phyloP scores from a whole-genome alignment of 2,888 invertebrate genomes.

The Aphidius colemani region DNA sequence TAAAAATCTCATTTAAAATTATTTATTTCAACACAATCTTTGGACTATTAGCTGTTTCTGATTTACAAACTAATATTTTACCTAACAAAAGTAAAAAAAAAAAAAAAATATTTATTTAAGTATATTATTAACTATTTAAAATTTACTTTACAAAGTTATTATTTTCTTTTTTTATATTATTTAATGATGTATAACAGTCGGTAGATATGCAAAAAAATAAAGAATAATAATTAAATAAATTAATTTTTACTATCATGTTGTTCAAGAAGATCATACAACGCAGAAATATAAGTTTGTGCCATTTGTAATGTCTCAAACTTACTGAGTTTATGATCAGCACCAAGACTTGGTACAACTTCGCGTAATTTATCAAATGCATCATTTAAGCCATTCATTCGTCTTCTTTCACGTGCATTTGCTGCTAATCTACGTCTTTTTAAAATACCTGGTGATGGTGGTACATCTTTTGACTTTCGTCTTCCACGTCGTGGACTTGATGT shows the following conservation, averaged over 20 bases:
- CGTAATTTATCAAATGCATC: conserved; percentile 75
- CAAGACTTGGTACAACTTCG: conserved; percentile 73
- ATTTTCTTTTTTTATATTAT: conserved; percentile 2
- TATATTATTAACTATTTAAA: neutral
- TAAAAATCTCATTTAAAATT: neutral
- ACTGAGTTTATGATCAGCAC: conserved; percentile 73
- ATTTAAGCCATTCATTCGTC: conserved; percentile 78
- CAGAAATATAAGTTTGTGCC: conserved; percentile 77
- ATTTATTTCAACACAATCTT: conserved; percentile 34
- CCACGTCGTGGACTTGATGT: conserved; percentile 51
- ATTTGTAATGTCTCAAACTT: conserved; percentile 81
- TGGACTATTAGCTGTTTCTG: conserved; percentile 45
- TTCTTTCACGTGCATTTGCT: conserved; percentile 75
- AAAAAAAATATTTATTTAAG: neutral
- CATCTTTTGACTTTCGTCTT: conserved; percentile 51
- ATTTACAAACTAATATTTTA: neutral
- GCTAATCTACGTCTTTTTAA: conserved; percentile 69
- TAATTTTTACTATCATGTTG: conserved; percentile 49
- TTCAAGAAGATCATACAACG: conserved; percentile 70
- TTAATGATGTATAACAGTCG: neutral
- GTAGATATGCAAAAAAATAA: neutral
- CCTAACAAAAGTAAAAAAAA: neutral
- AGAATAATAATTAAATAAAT: neutral
- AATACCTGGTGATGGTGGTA: conserved; percentile 65
- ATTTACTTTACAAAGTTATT: conserved; percentile 3